Conservation (phyloP, 2,797 vertebrate species). For the Octomys mimax region DNA sequence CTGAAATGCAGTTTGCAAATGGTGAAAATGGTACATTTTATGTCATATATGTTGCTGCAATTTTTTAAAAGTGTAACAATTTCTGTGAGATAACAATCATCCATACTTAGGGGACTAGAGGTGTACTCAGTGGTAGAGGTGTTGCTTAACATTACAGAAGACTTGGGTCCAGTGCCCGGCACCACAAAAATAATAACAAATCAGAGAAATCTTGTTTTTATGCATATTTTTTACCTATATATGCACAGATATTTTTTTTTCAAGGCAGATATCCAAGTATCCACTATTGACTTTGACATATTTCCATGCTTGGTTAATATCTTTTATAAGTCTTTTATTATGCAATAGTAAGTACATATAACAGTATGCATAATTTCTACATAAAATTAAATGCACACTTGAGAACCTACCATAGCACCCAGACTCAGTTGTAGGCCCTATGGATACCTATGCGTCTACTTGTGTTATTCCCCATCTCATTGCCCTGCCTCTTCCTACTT, state of each 20-base stretch:
- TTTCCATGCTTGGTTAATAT: background rate
- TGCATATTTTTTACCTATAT: background rate
- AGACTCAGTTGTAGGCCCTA: background rate
- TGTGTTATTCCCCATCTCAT: background rate
- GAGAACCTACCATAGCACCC: background rate
- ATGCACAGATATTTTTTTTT: background rate
- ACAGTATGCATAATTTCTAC: background rate
- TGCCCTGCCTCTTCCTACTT: background rate
- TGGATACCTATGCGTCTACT: background rate
- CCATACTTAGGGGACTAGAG: background rate
- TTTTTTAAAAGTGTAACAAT: background rate
- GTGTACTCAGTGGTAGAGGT: background rate
- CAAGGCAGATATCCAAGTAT: background rate
- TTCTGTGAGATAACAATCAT: background rate
- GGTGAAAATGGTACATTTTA: background rate
- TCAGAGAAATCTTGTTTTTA: background rate
- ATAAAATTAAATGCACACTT: background rate
- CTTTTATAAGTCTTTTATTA: constrained; percentile 1
- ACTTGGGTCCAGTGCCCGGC: background rate
- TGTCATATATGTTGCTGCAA: background rate
- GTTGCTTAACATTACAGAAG: background rate
- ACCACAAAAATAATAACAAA: background rate
- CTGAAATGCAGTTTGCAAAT: background rate
- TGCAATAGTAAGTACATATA: background rate
- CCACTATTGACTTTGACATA: background rate